These are phyloP conservation scores for Lysandra coridon DNA, from an alignment of 2,888 invertebrate genomes.

Conservation along the genomic window DNA sequence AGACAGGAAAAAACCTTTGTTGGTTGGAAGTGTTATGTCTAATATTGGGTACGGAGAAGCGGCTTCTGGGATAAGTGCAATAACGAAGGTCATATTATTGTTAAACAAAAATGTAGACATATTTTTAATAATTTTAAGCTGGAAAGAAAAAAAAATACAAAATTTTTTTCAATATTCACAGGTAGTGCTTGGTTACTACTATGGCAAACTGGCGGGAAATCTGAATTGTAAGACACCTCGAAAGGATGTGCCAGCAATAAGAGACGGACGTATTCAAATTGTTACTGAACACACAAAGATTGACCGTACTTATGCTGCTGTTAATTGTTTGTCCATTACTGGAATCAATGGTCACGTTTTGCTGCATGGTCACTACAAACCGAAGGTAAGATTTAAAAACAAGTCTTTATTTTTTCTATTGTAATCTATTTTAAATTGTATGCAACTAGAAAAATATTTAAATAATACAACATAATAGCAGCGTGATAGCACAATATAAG, in stretches of 20 bases:
- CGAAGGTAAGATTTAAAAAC: constrained; percentile 51
- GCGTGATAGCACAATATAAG: neutral
- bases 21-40: constrained; percentile 77
- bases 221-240: constrained; percentile 83
- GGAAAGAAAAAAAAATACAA: neutral
- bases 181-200: constrained; percentile 83
- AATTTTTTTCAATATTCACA: constrained; percentile 44
- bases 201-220: constrained; percentile 85
- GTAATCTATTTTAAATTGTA: too few species aligned
- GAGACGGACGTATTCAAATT: constrained; percentile 77
- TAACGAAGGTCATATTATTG: constrained; percentile 74
- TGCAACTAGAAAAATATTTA: too few species aligned
- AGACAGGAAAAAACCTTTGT: constrained; percentile 77
- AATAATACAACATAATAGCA: too few species aligned
- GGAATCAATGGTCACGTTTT: constrained; percentile 62
- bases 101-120: neutral
- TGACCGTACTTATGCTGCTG: constrained; percentile 68
- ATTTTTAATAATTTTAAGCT: constrained; percentile 3
- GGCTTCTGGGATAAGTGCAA: constrained; percentile 73
- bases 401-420: too few species aligned
- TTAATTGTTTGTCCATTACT: constrained; percentile 59
- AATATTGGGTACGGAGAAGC: constrained; percentile 72
- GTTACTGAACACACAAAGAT: constrained; percentile 80
- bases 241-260: constrained; percentile 70
- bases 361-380: constrained; percentile 57